These are phyloP conservation scores for Pristionchus japonicus DNA, from an alignment of 2,888 invertebrate species.

Conservation along the genomic window DNA sequence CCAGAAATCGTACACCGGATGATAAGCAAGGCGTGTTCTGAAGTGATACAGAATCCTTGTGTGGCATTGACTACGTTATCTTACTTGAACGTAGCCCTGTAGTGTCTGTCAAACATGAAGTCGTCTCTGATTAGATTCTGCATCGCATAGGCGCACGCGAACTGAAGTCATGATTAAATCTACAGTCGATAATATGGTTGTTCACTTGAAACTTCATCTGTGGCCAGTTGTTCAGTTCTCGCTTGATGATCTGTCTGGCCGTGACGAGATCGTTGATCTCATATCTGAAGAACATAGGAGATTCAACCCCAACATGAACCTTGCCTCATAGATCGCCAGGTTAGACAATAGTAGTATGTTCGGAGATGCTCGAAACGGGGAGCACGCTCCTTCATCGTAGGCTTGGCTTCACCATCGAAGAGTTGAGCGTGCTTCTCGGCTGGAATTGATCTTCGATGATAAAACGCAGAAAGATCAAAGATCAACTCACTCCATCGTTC, in stretches of 20 bases:
- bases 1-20: constrained; percentile 67
- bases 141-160: constrained; percentile 63
- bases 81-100: constrained; percentile 58
- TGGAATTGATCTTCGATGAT: neutral
- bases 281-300: constrained; percentile 22
- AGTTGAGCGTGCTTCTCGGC: constrained; percentile 62
- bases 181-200: no score
- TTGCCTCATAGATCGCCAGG: constrained; percentile 56
- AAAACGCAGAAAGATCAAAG: neutral
- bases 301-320: neutral
- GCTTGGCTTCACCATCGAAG: constrained; percentile 54
- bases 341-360: constrained; percentile 57
- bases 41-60: constrained; percentile 1
- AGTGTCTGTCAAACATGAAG: constrained; percentile 58
- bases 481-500: constrained; percentile 38
- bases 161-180: constrained; percentile 49
- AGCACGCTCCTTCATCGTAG: constrained; percentile 52
- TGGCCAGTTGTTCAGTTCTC: constrained; percentile 60
- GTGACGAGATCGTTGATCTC: constrained; percentile 60
- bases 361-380: constrained; percentile 59
- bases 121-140: constrained; percentile 57
- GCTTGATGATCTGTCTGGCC: constrained; percentile 54
- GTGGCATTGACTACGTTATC: neutral
- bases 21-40: constrained; percentile 60
- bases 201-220: constrained; percentile 56